These are phyloP conservation scores for Bufo bufo DNA, from an alignment of 2,113 vertebrate species.

Conservation along the genomic window DNA sequence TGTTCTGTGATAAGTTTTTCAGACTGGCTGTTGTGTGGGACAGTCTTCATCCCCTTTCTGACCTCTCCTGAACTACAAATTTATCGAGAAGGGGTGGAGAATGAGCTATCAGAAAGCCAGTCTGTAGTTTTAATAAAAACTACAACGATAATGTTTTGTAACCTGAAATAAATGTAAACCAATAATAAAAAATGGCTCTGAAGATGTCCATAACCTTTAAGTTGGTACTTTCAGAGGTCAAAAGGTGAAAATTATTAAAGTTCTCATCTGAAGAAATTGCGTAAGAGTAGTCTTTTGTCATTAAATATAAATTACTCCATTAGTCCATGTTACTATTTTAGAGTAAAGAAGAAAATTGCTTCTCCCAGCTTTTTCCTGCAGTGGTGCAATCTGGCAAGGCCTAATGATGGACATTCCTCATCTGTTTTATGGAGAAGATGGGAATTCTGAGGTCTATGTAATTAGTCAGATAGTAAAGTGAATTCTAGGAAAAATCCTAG, in stretches of 20 bases:
- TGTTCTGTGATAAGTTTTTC: too few relatives aligned
- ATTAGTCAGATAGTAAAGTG: conserved; percentile 21
- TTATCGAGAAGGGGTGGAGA: too few relatives aligned
- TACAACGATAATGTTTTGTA: too few relatives aligned
- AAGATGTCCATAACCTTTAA: too few relatives aligned
- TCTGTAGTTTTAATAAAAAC: too few relatives aligned
- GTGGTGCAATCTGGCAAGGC: neutral
- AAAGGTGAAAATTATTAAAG: neutral
- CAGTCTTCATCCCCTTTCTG: too few relatives aligned
- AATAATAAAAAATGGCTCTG: too few relatives aligned
- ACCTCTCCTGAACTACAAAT: too few relatives aligned
- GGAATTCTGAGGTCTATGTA: conserved; percentile 8
- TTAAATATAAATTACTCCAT: neutral
- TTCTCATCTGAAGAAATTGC: neutral
- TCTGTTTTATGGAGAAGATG: neutral
- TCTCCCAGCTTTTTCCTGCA: neutral
- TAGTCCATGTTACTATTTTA: neutral
- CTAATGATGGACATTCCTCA: neutral
- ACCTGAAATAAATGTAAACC: too few relatives aligned
- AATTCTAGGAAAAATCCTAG: conserved; percentile 15
- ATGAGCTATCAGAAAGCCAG: too few relatives aligned
- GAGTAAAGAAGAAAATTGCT: neutral
- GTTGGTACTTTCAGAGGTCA: neutral
- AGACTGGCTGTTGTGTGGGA: too few relatives aligned
- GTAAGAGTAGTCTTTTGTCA: neutral